These are phyloP conservation scores for Clarias pachynema DNA, from an alignment of 2,797 vertebrate species.

Conservation along the genomic window DNA sequence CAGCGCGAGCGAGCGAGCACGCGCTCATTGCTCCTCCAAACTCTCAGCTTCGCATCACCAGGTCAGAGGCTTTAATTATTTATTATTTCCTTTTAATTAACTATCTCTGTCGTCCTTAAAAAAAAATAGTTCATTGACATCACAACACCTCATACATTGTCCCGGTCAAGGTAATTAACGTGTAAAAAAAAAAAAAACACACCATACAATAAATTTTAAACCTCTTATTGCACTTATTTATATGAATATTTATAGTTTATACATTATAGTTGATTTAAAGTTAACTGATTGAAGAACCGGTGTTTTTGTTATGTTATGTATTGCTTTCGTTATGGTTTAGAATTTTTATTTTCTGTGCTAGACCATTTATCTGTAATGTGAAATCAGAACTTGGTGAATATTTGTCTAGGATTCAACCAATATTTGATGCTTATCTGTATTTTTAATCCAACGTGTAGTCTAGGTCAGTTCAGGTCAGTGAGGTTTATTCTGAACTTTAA, in stretches of 20 bases:
- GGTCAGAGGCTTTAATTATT: neutral
- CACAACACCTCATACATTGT: neutral
- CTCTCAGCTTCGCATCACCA: slow-evolving; percentile 8
- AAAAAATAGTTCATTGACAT: neutral
- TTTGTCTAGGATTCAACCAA: neutral
- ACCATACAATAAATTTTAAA: neutral
- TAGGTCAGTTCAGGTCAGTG: slow-evolving; percentile 17
- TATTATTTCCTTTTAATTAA: neutral
- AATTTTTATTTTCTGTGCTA: neutral
- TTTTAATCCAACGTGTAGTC: neutral
- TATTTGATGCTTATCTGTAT: neutral
- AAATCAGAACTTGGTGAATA: neutral
- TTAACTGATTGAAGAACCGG: too few species aligned
- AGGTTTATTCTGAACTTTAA: neutral
- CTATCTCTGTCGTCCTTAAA: neutral
- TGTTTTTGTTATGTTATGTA: neutral
- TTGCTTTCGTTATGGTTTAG: neutral
- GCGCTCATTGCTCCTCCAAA: neutral
- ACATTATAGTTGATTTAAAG: neutral
- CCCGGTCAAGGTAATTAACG: neutral
- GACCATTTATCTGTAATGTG: neutral
- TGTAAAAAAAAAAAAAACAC: neutral
- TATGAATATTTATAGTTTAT: neutral
- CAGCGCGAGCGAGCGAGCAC: neutral
- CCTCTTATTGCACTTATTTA: too few species aligned